Conservation (phyloP, 2,113 vertebrate genomes). For the Syngnathus floridae region DNA sequence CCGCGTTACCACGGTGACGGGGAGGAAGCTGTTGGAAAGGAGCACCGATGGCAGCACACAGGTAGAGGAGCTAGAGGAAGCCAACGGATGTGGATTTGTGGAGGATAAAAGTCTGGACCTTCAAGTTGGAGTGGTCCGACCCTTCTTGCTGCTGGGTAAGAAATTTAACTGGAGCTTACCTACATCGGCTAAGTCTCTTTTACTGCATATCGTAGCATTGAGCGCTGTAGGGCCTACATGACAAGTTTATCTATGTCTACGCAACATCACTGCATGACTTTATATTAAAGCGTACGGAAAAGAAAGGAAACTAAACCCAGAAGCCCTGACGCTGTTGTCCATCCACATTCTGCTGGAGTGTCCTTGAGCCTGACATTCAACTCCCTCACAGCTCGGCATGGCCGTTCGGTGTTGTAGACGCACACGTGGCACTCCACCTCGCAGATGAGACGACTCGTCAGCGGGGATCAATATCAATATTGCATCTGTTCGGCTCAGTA, state of each 20-base stretch:
- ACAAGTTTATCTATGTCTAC: too few species aligned
- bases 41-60: slow-evolving; percentile 66
- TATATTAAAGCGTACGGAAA: background rate
- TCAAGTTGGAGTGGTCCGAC: slow-evolving; percentile 80
- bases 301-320: background rate
- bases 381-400: slow-evolving; percentile 1
- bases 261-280: too few species aligned
- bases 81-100: slow-evolving; percentile 75
- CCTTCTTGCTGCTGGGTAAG: slow-evolving; percentile 87
- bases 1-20: slow-evolving; percentile 80
- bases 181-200: background rate
- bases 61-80: slow-evolving; percentile 34
- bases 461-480: slow-evolving; percentile 47
- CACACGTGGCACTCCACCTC: slow-evolving; percentile 26
- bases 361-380: slow-evolving; percentile 44
- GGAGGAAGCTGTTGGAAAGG: slow-evolving; percentile 79
- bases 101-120: slow-evolving; percentile 82
- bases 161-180: background rate
- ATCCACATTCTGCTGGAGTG: background rate
- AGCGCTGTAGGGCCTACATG: background rate
- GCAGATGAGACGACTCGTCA: slow-evolving; percentile 27
- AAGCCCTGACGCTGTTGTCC: background rate
- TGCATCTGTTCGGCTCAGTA: slow-evolving; percentile 36
- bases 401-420: background rate
- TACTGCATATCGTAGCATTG: background rate